These are phyloP conservation scores for Syrista parreyssii DNA, from an alignment of 2,888 invertebrate genomes.

Conservation along the genomic window DNA sequence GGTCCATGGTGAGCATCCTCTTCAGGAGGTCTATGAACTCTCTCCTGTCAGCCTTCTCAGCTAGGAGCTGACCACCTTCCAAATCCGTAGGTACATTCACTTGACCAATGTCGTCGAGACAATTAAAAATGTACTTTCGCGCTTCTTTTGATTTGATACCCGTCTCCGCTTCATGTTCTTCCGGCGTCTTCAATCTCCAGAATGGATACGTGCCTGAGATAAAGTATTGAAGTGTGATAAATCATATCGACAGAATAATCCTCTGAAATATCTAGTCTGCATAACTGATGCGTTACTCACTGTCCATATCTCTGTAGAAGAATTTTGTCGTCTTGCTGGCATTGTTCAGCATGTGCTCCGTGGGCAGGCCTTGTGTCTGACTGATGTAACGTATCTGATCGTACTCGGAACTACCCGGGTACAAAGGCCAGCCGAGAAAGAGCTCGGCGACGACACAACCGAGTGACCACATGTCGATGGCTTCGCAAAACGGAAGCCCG, in stretches of 20 bases:
- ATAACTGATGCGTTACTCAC: constrained; percentile 67
- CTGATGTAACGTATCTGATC: constrained; percentile 98
- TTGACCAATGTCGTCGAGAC: constrained; percentile 97
- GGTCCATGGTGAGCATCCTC: constrained; percentile 98
- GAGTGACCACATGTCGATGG: constrained; percentile 99
- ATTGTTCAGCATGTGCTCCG: constrained; percentile 96
- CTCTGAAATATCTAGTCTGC: constrained; percentile 1
- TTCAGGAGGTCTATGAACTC: constrained; percentile 98
- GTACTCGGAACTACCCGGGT: constrained; percentile 99
- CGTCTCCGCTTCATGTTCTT: constrained; percentile 98
- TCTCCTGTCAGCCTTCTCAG: constrained; percentile 96
- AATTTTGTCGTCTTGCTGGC: constrained; percentile 99
- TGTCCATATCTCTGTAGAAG: constrained; percentile 96
- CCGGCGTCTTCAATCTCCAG: constrained; percentile 92
- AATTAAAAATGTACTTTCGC: constrained; percentile 99
- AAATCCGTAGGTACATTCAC: constrained; percentile 97
- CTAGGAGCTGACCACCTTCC: constrained; percentile 94
- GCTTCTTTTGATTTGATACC: constrained; percentile 99
- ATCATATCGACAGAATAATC: constrained; percentile 10
- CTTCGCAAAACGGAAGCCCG: constrained; percentile 98
- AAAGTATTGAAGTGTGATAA: not conserved
- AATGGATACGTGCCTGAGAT: constrained; percentile 77
- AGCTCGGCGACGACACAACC: constrained; percentile 99
- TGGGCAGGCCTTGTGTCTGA: constrained; percentile 97
- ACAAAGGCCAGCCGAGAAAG: constrained; percentile 99